phyloP scores from a whole-genome alignment of 2,113 vertebrate species.

The Rousettus leschenaultii region DNA sequence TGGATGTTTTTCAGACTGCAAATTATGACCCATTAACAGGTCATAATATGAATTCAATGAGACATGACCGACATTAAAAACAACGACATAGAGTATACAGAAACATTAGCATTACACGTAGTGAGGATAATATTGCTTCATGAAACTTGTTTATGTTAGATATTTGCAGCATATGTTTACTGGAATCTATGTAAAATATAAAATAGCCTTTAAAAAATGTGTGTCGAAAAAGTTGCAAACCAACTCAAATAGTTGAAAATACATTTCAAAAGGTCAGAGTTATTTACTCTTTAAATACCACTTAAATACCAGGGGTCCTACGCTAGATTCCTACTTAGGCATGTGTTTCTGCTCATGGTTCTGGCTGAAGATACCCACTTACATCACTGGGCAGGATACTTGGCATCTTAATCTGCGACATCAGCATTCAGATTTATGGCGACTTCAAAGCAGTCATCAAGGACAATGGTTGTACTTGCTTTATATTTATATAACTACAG shows the following conservation, averaged over 20 bases:
- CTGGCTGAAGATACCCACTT: neutral
- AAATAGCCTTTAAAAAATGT: neutral
- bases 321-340: neutral
- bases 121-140: neutral
- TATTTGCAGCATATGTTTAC: neutral
- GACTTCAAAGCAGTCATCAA: neutral
- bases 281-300: neutral
- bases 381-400: neutral
- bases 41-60: neutral
- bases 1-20: neutral
- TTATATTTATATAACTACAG: conserved; percentile 20
- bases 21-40: neutral
- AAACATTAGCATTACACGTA: neutral
- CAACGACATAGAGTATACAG: neutral
- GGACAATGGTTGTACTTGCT: conserved; percentile 26
- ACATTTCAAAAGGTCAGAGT: neutral
- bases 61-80: neutral
- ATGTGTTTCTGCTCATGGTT: neutral
- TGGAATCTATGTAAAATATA: neutral
- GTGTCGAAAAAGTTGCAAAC: neutral
- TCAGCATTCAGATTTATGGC: conserved; percentile 12
- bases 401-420: conserved; percentile 6
- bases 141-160: neutral
- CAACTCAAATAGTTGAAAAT: neutral
- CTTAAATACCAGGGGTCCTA: neutral